Evolutionary conservation across 2,888 invertebrate species (phyloP).

Genomic region (Abscondita cerata): DNA sequence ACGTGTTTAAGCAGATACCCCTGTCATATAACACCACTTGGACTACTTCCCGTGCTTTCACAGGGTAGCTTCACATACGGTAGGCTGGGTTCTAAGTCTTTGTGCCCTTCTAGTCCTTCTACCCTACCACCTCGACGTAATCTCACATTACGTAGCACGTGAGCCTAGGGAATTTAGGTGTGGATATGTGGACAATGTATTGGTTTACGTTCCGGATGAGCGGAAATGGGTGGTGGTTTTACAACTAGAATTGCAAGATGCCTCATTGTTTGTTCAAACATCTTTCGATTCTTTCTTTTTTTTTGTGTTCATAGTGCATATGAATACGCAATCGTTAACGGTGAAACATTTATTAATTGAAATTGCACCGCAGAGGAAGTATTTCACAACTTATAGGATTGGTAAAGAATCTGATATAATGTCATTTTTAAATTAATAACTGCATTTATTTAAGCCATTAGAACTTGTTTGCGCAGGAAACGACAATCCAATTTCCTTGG

Average conservation of each 20-base stretch:
- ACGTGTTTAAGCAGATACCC: conserved; percentile 55
- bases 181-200: conserved; percentile 43
- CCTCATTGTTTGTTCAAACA: conserved; percentile 22
- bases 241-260: conserved; percentile 38
- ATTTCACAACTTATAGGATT: background rate
- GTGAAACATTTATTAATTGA: background rate
- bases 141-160: conserved; percentile 37
- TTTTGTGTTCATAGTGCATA: background rate
- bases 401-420: conserved; percentile 6
- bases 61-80: conserved; percentile 44
- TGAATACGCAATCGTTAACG: background rate
- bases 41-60: conserved; percentile 55
- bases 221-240: conserved; percentile 55
- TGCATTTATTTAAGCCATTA: conserved; percentile 19
- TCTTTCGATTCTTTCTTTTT: background rate
- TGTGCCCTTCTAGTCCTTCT: conserved; percentile 36
- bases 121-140: conserved; percentile 28
- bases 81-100: conserved; percentile 39
- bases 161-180: conserved; percentile 33
- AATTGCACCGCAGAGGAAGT: background rate
- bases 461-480: conserved; percentile 32
- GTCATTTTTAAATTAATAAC: conserved; percentile 18
- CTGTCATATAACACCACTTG: conserved; percentile 52
- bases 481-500: conserved; percentile 38
- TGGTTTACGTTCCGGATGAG: conserved; percentile 42